Conservation (phyloP, 2,797 vertebrate species). For the Astyanax mexicanus region DNA sequence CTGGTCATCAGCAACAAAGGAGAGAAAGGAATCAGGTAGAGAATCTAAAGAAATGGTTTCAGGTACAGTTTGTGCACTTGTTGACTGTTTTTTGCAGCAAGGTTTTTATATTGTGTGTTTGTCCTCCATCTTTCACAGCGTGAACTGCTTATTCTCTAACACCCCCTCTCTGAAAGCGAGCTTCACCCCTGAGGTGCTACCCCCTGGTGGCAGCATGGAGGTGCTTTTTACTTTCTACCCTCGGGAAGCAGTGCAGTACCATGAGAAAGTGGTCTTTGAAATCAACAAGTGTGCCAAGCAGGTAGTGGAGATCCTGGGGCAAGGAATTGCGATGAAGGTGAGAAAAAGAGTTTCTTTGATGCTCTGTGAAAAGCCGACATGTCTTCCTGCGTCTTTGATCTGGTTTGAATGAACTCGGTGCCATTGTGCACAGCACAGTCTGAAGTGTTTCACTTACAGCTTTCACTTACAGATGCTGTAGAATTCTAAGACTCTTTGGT, state of each 20-base stretch:
- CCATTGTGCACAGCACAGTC: background rate
- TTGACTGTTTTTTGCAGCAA: background rate
- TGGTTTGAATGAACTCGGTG: background rate
- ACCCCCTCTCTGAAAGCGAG: constrained; percentile 76
- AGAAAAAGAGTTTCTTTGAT: background rate
- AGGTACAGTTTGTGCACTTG: background rate
- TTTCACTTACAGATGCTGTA: background rate
- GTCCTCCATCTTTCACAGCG: constrained; percentile 65
- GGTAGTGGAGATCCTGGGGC: constrained; percentile 82
- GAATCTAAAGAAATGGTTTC: background rate
- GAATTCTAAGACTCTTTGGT: background rate
- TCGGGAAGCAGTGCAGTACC: constrained; percentile 76
- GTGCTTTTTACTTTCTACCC: constrained; percentile 86
- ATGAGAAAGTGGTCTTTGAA: constrained; percentile 81
- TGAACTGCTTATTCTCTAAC: constrained; percentile 81
- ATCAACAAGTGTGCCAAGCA: constrained; percentile 80
- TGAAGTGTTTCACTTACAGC: background rate
- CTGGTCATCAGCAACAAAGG: constrained; percentile 84
- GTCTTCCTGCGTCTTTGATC: background rate
- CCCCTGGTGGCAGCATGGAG: constrained; percentile 73
- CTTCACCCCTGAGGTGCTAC: constrained; percentile 72
- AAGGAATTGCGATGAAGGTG: constrained; percentile 87
- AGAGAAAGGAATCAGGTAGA: constrained; percentile 76
- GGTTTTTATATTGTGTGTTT: too few species aligned
- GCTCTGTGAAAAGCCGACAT: background rate